Conservation (phyloP, 2,113 vertebrate species). For the Protomyctophum bolini region DNA sequence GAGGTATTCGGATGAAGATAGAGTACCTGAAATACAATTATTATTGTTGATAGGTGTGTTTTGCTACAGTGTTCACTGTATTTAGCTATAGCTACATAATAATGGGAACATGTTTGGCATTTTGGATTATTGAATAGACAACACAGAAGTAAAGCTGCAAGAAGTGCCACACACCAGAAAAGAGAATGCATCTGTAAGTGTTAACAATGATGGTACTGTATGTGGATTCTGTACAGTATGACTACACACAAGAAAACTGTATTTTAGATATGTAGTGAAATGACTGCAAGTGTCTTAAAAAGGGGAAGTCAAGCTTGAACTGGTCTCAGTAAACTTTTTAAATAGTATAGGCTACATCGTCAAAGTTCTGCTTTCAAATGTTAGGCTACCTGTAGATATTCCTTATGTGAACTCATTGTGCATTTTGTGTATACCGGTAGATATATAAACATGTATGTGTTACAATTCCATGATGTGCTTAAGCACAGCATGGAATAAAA, state of each 20-base stretch:
- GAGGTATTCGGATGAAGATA: slow-evolving; percentile 43
- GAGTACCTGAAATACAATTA: slow-evolving; percentile 39
- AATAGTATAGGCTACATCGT: no score
- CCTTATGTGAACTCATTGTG: no score
- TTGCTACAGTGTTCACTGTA: not conserved
- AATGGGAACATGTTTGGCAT: not conserved
- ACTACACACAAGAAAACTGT: no score
- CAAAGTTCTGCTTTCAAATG: no score
- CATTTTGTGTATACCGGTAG: no score
- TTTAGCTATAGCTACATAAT: not conserved
- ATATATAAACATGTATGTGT: no score
- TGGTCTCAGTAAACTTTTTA: not conserved
- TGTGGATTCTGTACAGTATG: not conserved
- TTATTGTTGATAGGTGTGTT: not conserved
- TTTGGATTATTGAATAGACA: not conserved
- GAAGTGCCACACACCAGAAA: no score
- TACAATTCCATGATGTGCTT: no score
- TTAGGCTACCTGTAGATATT: no score
- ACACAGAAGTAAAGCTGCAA: not conserved
- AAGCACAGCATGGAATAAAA: no score
- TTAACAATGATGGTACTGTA: not conserved
- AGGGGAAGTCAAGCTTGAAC: not conserved
- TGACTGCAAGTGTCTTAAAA: not conserved
- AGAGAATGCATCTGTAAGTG: no score
- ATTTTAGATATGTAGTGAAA: not conserved